Conservation (phyloP, 2,113 vertebrate species). For the Neofelis nebulosa region DNA sequence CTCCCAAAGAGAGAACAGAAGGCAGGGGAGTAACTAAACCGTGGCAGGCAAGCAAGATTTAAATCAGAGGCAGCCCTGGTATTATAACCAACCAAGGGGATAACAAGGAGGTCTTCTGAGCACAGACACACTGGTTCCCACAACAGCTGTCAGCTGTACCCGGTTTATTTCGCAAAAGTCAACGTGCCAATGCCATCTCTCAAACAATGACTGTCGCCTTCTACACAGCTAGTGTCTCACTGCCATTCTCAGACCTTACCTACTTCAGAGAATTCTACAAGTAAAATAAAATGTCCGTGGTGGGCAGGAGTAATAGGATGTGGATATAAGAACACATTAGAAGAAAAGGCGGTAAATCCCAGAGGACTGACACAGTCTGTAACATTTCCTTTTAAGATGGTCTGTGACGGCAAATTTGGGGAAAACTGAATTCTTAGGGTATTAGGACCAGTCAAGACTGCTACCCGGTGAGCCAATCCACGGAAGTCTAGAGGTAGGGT, state of each 20-base stretch:
- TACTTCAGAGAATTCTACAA: not conserved
- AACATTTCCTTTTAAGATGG: conserved; percentile 30
- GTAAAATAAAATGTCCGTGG: conserved; percentile 19
- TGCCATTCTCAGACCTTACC: not conserved
- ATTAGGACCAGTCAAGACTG: conserved; percentile 7
- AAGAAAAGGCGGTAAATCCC: conserved; percentile 49
- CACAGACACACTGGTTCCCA: not conserved
- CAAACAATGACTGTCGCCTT: not conserved
- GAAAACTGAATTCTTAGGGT: not conserved
- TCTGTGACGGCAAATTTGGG: not conserved
- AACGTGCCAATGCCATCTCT: conserved; percentile 1
- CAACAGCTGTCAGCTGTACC: not conserved
- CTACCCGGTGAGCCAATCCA: not conserved
- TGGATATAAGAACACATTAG: not conserved
- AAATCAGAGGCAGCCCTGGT: not conserved
- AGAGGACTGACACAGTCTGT: conserved; percentile 5
- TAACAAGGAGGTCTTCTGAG: not conserved
- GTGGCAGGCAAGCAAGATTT: conserved; percentile 8
- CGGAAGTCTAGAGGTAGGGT: not conserved
- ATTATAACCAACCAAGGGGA: not conserved
- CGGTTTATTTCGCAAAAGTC: not conserved
- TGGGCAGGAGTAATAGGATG: not conserved
- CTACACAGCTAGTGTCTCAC: conserved; percentile 4
- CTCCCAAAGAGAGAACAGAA: conserved; percentile 28
- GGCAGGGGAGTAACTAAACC: not conserved